These are phyloP conservation scores for Pogonomyrmex barbatus DNA, from an alignment of 1,140 invertebrate species.

Conservation along the genomic window DNA sequence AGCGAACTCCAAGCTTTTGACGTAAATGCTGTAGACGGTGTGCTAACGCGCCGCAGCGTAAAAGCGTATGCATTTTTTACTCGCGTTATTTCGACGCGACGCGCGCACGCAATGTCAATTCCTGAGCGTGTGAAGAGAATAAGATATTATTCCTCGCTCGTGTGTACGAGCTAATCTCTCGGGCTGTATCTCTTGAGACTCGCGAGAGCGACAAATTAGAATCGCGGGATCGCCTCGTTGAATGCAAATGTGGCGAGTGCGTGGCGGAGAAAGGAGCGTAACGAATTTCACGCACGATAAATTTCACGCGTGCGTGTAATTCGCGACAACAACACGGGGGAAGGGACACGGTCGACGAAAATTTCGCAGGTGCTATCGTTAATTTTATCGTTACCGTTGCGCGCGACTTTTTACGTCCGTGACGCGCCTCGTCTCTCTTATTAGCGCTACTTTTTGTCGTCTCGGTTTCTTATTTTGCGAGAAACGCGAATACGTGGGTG, in stretches of 20 bases:
- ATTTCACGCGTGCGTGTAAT: neutral
- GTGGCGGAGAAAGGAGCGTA: neutral
- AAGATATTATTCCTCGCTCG: slow-evolving; percentile 40
- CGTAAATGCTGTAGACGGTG: slow-evolving; percentile 41
- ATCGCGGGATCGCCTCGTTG: slow-evolving; percentile 20
- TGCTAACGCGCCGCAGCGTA: slow-evolving; percentile 49
- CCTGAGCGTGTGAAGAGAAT: slow-evolving; percentile 35
- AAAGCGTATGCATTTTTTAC: slow-evolving; percentile 60
- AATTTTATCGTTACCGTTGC: neutral
- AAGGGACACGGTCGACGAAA: slow-evolving; percentile 26
- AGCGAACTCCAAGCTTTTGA: slow-evolving; percentile 49
- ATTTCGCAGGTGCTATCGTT: slow-evolving; percentile 40
- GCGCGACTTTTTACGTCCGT: neutral
- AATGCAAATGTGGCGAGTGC: slow-evolving; percentile 15
- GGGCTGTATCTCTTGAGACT: neutral
- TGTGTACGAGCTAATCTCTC: slow-evolving; percentile 43
- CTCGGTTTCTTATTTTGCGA: slow-evolving; percentile 17
- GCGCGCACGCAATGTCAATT: slow-evolving; percentile 54
- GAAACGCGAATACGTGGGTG: slow-evolving; percentile 44
- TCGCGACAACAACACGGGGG: neutral
- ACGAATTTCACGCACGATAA: slow-evolving; percentile 45
- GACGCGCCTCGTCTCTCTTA: neutral
- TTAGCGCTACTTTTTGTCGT: slow-evolving; percentile 1
- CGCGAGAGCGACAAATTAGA: slow-evolving; percentile 29
- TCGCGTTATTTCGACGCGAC: slow-evolving; percentile 52